Conservation (phyloP, 2,113 vertebrate species). For the Chinchilla lanigera region DNA sequence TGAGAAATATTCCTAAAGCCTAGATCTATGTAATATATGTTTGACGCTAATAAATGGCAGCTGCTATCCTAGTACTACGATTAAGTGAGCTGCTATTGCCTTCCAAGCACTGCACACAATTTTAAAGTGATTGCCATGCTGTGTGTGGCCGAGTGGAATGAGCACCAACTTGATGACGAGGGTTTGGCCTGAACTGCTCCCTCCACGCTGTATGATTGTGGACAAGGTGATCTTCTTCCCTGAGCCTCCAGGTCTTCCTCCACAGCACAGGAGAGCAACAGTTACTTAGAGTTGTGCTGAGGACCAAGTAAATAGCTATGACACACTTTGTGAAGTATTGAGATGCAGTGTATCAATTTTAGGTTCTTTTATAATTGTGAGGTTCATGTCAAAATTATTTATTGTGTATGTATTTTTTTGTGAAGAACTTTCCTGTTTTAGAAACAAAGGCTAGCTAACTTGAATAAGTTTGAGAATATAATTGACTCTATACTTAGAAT, state of each 20-base stretch:
- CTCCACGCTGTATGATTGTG: neutral
- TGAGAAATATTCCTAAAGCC: neutral
- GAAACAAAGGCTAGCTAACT: neutral
- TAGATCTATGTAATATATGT: neutral
- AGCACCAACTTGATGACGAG: neutral
- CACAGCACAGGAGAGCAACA: neutral
- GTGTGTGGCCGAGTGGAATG: neutral
- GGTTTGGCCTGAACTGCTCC: neutral
- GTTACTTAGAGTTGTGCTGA: neutral
- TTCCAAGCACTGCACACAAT: neutral
- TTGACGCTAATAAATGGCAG: neutral
- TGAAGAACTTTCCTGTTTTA: neutral
- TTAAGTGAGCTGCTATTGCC: neutral
- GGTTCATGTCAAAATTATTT: neutral
- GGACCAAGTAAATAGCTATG: slow-evolving; percentile 28
- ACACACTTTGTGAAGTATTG: neutral
- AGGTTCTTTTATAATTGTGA: slow-evolving; percentile 1
- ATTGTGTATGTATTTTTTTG: neutral
- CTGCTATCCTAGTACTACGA: neutral
- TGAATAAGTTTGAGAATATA: slow-evolving; percentile 33
- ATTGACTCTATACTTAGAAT: neutral
- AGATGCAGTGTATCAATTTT: neutral
- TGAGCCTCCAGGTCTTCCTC: neutral
- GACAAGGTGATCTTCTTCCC: neutral
- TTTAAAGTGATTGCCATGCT: neutral